Base-by-base conservation (phyloP, 2,888 invertebrate genomes). In the Morinoia aosen region DNA sequence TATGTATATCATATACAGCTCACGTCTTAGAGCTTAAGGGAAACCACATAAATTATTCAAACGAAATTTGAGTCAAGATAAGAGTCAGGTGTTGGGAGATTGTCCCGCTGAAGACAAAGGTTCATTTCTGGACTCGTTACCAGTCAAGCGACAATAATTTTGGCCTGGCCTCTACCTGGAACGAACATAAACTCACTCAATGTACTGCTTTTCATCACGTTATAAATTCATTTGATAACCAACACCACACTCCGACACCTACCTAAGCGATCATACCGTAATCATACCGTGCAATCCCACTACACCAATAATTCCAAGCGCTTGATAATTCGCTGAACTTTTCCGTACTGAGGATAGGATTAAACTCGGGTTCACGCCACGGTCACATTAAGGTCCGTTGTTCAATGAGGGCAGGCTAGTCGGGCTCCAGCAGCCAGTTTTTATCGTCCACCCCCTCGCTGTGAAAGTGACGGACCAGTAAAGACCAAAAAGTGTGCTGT, bases 401-500 rank as follows among this genome's bases (percentile, higher is more conserved):
- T 33, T 10, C 76, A 0, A 16, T 76, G 76, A 33, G 25, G 33
- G 76, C 76, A 76, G 76, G 76, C 76, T 10, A 76, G 76, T 16
- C 25, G 25, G 76, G 76, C 76, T 16, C 76, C 33, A 76, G 61
- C 76, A 76, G 76, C 76, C 76, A 76, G 76, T 90, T 90, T 90
- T 48, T 90, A 39, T 7, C n/a, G 90, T 39, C 39, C 90, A 90
- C 90, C 90, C 90, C 39, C 90, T 90, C 48, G 90, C 40, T 90
- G 90, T 90, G 90, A 90, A 90, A 90, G 90, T 90, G 90, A 90
- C 16, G 76, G 76, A 76, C 25, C 33, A 76, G 76, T 19, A 33
- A 76, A 76, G 76, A 76, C 76, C 90, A 90, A 48, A 48, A 90
- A 19, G 90, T 40, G 14, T 40, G 7, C 90, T 7, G 40, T 19